Base-by-base conservation (phyloP, 2,797 vertebrate species). In the Chrysocyon brachyurus region DNA sequence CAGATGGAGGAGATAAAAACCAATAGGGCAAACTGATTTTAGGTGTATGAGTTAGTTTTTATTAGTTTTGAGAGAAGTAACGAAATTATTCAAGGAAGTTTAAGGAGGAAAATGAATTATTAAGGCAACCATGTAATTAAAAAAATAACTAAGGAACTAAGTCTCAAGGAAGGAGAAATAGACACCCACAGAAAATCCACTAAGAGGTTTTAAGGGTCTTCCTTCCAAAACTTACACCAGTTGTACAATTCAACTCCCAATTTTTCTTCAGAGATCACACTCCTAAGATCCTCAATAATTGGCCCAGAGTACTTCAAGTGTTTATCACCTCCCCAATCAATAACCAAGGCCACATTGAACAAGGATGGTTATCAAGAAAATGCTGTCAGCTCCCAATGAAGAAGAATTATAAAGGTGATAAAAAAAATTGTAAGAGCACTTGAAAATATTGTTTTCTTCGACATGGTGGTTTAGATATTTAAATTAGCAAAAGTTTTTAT, bases 391-490 rank as follows among this genome's bases (percentile, higher is more conserved):
- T 87, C 14, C 56, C n/a, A 63, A 12, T 59, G 4, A 87, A 96
- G 6, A 89, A 95, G 11, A 75, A 63, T 72, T 70, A 10, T 75
- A 86, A 81, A 52, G 1, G 31, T 78, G 26, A 15, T 72, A 26
- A 92, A 46, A 40, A 40, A 94, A 70, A 64, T 78, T 88, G 4
- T 66, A 66, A 86, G 91, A 88, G 10, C 24, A 86, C n/a, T 85
- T 78, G 24, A 82, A 96, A 97, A 61, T 66, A 73, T 2, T 83
- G 5, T 36, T 85, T 54, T 83, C 59, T 90, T 63, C 70, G 57
- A 52, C 31, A 85, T 82, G 10, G 87, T 86, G 36, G 63, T 61
- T 87, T 75, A 87, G 17, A 46, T 82, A 61, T 85, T 90, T 92
- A 85, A 77, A 84, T 64, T 91, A 91, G 66, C 5, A 70, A 63